phyloP scores from a whole-genome alignment of 2,113 vertebrate species.

The Epinephelus cyanopodus region DNA sequence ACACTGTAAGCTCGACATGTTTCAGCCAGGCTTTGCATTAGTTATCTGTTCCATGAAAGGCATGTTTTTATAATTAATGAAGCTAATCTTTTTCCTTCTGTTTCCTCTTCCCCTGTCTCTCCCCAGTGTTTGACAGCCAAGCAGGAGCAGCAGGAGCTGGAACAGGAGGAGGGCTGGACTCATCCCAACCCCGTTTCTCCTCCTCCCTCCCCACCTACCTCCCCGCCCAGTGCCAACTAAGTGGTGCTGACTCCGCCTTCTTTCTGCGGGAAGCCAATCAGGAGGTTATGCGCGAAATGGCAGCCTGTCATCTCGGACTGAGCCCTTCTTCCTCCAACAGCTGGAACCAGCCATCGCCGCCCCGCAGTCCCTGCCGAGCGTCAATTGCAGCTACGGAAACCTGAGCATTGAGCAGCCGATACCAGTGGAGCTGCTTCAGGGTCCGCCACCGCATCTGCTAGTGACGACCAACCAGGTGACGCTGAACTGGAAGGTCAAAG shows the following conservation, averaged over 20 bases:
- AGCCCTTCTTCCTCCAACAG: conserved; percentile 91
- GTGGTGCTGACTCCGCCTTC: conserved; percentile 87
- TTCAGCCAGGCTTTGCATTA: background rate
- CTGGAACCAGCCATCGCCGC: conserved; percentile 73
- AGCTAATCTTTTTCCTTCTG: conserved; percentile 13
- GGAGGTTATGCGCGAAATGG: conserved; percentile 93
- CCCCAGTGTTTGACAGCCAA: conserved; percentile 83
- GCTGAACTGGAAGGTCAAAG: conserved; percentile 82
- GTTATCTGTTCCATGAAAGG: background rate
- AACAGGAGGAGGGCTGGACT: conserved; percentile 57
- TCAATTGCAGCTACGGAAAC: conserved; percentile 94
- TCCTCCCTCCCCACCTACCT: conserved; percentile 91
- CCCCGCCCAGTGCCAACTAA: conserved; percentile 87
- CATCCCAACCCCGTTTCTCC: conserved; percentile 87
- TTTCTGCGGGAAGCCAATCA: conserved; percentile 95
- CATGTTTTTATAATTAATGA: conserved; percentile 4
- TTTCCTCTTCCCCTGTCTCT: conserved; percentile 9
- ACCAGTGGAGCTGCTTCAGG: conserved; percentile 88
- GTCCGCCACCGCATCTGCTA: conserved; percentile 75
- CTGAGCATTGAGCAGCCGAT: conserved; percentile 85
- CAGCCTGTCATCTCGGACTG: conserved; percentile 90
- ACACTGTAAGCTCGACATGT: background rate
- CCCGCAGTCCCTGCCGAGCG: conserved; percentile 83
- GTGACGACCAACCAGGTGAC: conserved; percentile 86
- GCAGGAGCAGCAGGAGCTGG: conserved; percentile 79